A percentile compares a stretch with the other conserved stretches of the same genome.
phyloP scores from a whole-genome alignment of 1,140 invertebrate genomes.

The Manduca sexta region DNA sequence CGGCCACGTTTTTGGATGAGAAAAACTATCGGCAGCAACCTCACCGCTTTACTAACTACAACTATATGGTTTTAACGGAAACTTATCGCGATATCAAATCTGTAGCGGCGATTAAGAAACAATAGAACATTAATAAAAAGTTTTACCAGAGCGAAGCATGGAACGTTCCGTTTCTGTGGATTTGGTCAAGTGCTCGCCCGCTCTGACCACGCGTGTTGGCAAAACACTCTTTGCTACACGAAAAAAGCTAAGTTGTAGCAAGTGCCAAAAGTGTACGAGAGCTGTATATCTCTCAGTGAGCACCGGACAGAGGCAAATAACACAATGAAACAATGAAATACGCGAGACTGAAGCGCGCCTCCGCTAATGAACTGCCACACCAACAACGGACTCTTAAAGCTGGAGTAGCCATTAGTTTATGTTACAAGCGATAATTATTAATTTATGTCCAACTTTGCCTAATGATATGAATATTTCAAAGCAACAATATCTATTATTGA shows the following conservation, averaged over 20 bases:
- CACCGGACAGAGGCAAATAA: conserved; percentile 34
- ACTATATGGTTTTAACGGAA: conserved; percentile 58
- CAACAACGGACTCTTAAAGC: conserved; percentile 19
- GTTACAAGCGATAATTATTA: conserved; percentile 12
- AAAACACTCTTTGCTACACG: background rate
- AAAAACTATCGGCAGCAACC: conserved; percentile 38
- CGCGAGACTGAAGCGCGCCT: conserved; percentile 29
- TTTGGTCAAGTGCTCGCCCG: conserved; percentile 15
- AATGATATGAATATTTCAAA: background rate
- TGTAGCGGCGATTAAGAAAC: conserved; percentile 61
- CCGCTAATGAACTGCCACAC: conserved; percentile 32
- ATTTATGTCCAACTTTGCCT: conserved; percentile 4
- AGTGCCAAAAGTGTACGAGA: conserved; percentile 8
- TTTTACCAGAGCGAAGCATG: conserved; percentile 45
- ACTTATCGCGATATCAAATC: conserved; percentile 64
- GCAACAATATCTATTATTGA: too few species aligned
- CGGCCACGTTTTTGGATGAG: conserved; percentile 39
- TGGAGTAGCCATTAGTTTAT: conserved; percentile 22
- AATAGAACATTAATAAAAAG: conserved; percentile 65
- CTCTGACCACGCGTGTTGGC: background rate
- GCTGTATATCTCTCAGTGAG: conserved; percentile 34
- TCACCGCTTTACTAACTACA: conserved; percentile 41
- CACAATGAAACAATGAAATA: conserved; percentile 47
- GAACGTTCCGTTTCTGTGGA: conserved; percentile 50
- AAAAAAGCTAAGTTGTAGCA: conserved; percentile 1